Evolutionary conservation across 2,888 invertebrate genomes (phyloP).

Genomic region (Nephrotoma flavescens): DNA sequence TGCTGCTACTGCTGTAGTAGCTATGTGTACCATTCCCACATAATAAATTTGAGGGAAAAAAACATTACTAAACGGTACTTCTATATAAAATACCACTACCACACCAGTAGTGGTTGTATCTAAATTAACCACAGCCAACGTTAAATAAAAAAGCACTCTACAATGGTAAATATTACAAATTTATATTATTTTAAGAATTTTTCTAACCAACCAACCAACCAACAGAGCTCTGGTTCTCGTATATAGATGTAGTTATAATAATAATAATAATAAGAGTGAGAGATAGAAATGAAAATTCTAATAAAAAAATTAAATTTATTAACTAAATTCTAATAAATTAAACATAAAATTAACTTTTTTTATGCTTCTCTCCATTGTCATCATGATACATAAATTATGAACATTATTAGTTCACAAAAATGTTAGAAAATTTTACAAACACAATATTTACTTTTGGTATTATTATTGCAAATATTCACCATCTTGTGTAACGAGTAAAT

Average conservation of each 20-base stretch:
- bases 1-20: not conserved
- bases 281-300: not conserved
- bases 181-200: not conserved
- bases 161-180: not conserved
- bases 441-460: not conserved
- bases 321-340: not conserved
- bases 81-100: not conserved
- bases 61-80: not conserved
- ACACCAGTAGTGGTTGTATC: not conserved
- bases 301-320: not conserved
- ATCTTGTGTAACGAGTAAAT: not conserved
- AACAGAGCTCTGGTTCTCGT: not conserved
- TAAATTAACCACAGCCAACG: not conserved
- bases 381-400: not conserved
- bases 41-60: not conserved
- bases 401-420: not conserved
- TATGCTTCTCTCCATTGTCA: not conserved
- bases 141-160: not conserved
- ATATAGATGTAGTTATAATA: not conserved
- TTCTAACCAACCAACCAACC: not conserved
- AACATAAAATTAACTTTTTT: not conserved
- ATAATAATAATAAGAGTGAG: not conserved
- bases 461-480: not conserved
- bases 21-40: not conserved
- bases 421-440: not conserved